Evolutionary conservation across 1,140 invertebrate genomes (phyloP).

Genomic region (Camponotus vicinus): DNA sequence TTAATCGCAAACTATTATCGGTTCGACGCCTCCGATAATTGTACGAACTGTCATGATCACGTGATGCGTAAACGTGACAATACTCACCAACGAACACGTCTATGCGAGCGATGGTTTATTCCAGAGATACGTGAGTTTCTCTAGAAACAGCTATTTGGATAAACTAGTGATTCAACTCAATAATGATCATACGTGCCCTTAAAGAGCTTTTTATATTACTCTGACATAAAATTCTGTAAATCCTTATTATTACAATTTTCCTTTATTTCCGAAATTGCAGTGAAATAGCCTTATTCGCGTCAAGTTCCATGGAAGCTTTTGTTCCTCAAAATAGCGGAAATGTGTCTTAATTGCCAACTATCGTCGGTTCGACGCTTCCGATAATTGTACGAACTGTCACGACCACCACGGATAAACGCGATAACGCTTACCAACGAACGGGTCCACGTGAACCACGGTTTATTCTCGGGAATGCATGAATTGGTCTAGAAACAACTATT

Average conservation of each 20-base stretch:
- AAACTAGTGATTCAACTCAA: no score
- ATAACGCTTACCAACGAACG: no score
- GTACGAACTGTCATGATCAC: background rate
- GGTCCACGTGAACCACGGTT: no score
- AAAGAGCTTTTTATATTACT: no score
- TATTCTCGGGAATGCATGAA: no score
- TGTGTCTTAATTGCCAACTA: conserved; percentile 11
- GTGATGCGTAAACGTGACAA: background rate
- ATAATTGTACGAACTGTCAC: background rate
- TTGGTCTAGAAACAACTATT: background rate
- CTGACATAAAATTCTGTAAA: no score
- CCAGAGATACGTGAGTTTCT: conserved; percentile 84
- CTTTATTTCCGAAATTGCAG: no score
- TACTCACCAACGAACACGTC: conserved; percentile 85
- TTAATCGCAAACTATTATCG: background rate
- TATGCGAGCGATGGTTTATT: conserved; percentile 85
- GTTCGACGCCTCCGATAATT: conserved; percentile 5
- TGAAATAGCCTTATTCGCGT: background rate
- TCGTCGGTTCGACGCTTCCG: background rate
- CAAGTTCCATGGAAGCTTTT: background rate
- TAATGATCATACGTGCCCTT: no score
- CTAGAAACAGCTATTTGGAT: no score
- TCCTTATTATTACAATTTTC: no score
- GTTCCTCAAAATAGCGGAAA: background rate
- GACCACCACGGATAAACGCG: no score